These are phyloP conservation scores for Lycaena phlaeas DNA, from an alignment of 2,888 invertebrate genomes.

Conservation along the genomic window DNA sequence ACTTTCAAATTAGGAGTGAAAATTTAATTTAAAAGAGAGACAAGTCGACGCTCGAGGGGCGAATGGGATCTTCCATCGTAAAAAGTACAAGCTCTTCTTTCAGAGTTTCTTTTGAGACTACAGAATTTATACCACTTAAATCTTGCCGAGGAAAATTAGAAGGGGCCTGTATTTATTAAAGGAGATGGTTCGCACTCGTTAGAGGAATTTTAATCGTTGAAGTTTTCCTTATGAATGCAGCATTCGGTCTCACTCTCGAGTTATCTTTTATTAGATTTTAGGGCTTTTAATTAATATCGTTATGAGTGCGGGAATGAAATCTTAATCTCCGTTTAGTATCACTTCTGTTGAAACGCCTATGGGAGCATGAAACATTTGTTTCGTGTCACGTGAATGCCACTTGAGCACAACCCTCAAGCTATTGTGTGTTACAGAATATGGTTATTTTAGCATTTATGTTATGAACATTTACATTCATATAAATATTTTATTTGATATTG, in stretches of 20 bases:
- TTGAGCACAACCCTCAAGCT: background rate
- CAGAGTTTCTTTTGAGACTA: conserved; percentile 67
- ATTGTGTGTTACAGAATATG: background rate
- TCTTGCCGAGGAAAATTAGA: conserved; percentile 68
- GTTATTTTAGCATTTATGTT: too few species aligned
- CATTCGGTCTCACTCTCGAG: conserved; percentile 50
- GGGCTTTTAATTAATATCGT: conserved; percentile 61
- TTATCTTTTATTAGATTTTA: conserved; percentile 68
- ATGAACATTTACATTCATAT: too few species aligned
- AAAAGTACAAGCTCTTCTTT: conserved; percentile 70
- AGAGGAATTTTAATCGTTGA: conserved; percentile 67
- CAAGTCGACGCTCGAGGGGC: conserved; percentile 63
- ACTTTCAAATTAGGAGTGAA: conserved; percentile 75
- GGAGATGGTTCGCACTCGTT: conserved; percentile 63
- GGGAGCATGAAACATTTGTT: conserved; percentile 2
- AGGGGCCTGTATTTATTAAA: conserved; percentile 67
- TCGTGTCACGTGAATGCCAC: background rate
- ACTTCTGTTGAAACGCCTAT: conserved; percentile 18
- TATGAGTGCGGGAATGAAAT: conserved; percentile 51
- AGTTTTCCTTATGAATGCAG: conserved; percentile 69
- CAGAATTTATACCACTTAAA: conserved; percentile 67
- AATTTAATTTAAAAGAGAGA: conserved; percentile 75
- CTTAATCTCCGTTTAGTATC: conserved; percentile 38
- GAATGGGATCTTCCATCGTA: conserved; percentile 65
- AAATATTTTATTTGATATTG: too few species aligned